Percentiles rank a stretch among this genome's conserved stretches.
These are phyloP conservation scores for Gasterosteus aculeatus DNA, from an alignment of 2,113 vertebrate genomes.

Conservation along the genomic window DNA sequence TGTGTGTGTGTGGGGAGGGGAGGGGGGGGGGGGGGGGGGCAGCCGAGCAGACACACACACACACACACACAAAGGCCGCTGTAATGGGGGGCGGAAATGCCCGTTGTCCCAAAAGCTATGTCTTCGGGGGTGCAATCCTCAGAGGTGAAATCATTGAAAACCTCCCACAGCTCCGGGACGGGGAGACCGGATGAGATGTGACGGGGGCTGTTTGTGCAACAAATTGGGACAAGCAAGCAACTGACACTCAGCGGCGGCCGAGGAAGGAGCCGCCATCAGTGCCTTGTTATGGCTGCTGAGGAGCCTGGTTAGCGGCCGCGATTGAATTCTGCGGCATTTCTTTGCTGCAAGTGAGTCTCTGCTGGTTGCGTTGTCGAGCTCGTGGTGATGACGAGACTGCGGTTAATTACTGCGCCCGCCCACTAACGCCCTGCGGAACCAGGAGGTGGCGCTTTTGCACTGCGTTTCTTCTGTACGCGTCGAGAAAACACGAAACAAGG, in stretches of 20 bases:
- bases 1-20: conserved; percentile 2
- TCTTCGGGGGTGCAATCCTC: conserved; percentile 50
- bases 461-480: neutral
- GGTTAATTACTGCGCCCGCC: neutral
- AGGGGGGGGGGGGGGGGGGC: conserved; percentile 18
- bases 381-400: neutral
- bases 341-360: neutral
- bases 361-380: neutral
- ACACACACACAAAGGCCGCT: conserved; percentile 48
- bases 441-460: neutral
- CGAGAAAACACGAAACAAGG: neutral
- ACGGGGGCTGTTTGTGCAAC: conserved; percentile 61
- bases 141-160: conserved; percentile 55
- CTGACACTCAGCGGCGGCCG: conserved; percentile 44
- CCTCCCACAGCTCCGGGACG: conserved; percentile 37
- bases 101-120: conserved; percentile 53
- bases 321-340: neutral
- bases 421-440: neutral
- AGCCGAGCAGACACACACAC: conserved; percentile 33
- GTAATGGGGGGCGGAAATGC: conserved; percentile 53
- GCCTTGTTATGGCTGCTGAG: conserved; percentile 50
- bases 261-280: conserved; percentile 44
- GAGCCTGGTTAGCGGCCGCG: conserved; percentile 27
- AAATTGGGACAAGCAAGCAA: conserved; percentile 54
- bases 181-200: conserved; percentile 48